Evolutionary conservation across 2,113 vertebrate genomes (phyloP).

Genomic region (Thinocorus orbignyianus): DNA sequence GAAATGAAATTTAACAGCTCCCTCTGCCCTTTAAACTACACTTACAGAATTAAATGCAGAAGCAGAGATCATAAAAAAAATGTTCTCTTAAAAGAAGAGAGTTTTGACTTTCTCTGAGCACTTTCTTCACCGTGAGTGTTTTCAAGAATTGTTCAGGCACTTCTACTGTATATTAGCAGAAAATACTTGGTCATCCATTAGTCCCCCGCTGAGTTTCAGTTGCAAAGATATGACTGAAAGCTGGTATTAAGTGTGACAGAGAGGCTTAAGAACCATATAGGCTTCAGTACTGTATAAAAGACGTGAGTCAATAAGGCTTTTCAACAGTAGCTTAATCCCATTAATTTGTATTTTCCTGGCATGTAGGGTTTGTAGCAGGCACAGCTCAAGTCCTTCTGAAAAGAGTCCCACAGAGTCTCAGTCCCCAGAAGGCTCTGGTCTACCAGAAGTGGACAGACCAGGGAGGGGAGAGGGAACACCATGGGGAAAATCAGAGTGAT

Average conservation of each 20-base stretch:
- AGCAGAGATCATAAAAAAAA: background rate
- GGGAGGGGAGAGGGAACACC: background rate
- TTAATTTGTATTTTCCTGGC: conserved; percentile 24
- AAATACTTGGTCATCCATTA: conserved; percentile 36
- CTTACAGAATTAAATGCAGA: conserved; percentile 32
- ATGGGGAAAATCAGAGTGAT: background rate
- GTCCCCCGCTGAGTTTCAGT: background rate
- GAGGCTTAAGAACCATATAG: background rate
- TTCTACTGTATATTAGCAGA: conserved; percentile 5
- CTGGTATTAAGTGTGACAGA: conserved; percentile 34
- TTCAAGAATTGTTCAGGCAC: conserved; percentile 17
- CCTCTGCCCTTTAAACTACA: conserved; percentile 42
- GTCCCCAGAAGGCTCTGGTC: background rate
- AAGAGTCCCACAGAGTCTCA: background rate
- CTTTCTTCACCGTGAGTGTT: background rate
- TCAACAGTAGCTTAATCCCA: background rate
- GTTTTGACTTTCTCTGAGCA: background rate
- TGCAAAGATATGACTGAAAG: conserved; percentile 28
- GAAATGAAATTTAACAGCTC: conserved; percentile 48
- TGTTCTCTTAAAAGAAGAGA: background rate
- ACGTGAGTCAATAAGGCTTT: background rate
- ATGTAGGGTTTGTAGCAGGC: background rate
- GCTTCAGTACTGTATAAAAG: background rate
- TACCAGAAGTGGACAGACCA: background rate
- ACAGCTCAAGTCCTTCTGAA: background rate